Conservation (phyloP, 2,113 vertebrate species). For the Hiodon alosoides region DNA sequence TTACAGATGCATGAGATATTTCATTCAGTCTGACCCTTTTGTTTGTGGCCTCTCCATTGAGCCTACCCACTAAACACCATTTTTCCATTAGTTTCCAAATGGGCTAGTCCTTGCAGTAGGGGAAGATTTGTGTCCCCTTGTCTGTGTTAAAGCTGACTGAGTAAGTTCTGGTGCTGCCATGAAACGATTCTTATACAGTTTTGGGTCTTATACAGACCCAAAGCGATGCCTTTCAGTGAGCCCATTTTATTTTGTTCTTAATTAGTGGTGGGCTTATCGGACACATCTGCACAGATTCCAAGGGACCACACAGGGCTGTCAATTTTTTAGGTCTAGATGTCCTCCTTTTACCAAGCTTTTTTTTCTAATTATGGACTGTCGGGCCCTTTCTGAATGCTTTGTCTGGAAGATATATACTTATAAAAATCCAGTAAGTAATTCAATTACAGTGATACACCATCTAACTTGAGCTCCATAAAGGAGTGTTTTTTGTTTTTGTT, state of each 20-base stretch:
- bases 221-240: constrained; percentile 17
- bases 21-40: too few species aligned
- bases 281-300: constrained; percentile 6
- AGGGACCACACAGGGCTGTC: constrained; percentile 19
- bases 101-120: neutral
- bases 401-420: constrained; percentile 27
- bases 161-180: neutral
- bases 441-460: constrained; percentile 29
- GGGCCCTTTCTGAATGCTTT: constrained; percentile 12
- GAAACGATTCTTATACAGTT: neutral
- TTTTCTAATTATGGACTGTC: constrained; percentile 12
- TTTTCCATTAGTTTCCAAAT: neutral
- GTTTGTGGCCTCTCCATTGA: too few species aligned
- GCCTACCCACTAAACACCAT: too few species aligned
- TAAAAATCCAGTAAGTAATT: neutral
- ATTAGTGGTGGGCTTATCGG: constrained; percentile 30
- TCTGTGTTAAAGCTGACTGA: neutral
- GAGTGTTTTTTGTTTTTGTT: too few species aligned
- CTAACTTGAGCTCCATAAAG: too few species aligned
- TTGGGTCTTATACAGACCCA: neutral
- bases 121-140: neutral
- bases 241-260: constrained; percentile 11
- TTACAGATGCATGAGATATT: too few species aligned
- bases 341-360: constrained; percentile 5
- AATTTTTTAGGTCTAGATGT: neutral